phyloP scores from a whole-genome alignment of 2,113 vertebrate species.

The Fukomys damarensis region DNA sequence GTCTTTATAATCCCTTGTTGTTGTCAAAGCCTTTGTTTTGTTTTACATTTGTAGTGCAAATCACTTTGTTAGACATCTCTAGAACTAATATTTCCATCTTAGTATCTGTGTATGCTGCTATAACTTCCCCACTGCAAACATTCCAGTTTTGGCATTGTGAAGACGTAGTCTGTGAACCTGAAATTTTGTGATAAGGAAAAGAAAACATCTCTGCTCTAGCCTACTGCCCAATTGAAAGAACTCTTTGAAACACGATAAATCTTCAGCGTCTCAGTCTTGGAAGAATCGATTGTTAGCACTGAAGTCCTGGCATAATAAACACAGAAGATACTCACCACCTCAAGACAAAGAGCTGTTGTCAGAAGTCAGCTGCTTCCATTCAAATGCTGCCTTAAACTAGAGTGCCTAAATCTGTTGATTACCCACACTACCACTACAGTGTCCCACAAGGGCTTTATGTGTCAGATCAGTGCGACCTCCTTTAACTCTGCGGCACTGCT shows the following conservation, averaged over 20 bases:
- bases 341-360: constrained; percentile 85
- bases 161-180: constrained; percentile 82
- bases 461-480: constrained; percentile 80
- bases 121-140: constrained; percentile 87
- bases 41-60: constrained; percentile 83
- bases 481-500: constrained; percentile 77
- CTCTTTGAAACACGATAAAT: constrained; percentile 82
- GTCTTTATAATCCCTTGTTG: constrained; percentile 84
- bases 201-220: constrained; percentile 86
- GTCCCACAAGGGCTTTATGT: constrained; percentile 87
- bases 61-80: constrained; percentile 81
- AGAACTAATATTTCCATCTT: constrained; percentile 86
- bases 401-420: constrained; percentile 91
- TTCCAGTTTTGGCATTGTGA: constrained; percentile 86
- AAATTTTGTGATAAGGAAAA: constrained; percentile 85
- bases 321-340: constrained; percentile 84
- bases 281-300: constrained; percentile 84
- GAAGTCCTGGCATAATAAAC: constrained; percentile 85
- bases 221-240: constrained; percentile 83
- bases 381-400: constrained; percentile 92
- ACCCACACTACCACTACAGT: constrained; percentile 88
- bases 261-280: constrained; percentile 84
- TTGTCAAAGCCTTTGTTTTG: constrained; percentile 82
- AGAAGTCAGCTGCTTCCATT: constrained; percentile 89
- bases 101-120: constrained; percentile 87